Conservation (phyloP, 30 jellyfish, hydroid and myxozoan genomes). For the Hydractinia symbiolongicarpus region DNA sequence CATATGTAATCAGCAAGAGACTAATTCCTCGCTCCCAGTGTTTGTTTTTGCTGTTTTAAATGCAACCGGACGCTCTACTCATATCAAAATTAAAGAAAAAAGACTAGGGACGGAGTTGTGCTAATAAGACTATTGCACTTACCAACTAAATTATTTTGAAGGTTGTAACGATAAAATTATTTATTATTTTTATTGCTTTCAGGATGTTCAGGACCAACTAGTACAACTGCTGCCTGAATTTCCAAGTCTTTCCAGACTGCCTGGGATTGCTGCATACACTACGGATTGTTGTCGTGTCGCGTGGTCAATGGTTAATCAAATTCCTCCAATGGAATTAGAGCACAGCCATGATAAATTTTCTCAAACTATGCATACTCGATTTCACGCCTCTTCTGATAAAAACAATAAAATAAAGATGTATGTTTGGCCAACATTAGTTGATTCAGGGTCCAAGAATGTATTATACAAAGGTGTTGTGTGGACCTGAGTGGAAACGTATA, state of each 20-base stretch:
- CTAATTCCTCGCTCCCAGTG: too few relatives aligned
- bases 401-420: constrained; percentile 49
- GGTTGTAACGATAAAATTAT: neutral
- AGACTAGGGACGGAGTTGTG: too few relatives aligned
- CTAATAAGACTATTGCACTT: too few relatives aligned
- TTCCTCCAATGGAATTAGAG: constrained; percentile 78
- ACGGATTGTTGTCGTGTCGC: constrained; percentile 89
- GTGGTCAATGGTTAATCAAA: constrained; percentile 89
- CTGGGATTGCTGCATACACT: constrained; percentile 65
- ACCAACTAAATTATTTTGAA: too few relatives aligned
- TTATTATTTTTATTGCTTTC: neutral
- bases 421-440: constrained; percentile 89
- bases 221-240: constrained; percentile 75
- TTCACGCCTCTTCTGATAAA: constrained; percentile 79
- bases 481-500: constrained; percentile 32
- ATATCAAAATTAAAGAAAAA: too few relatives aligned
- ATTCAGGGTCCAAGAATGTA: constrained; percentile 60
- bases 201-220: constrained; percentile 87
- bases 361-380: constrained; percentile 67
- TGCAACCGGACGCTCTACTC: too few relatives aligned
- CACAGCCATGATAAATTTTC: constrained; percentile 60
- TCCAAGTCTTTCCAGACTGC: constrained; percentile 53
- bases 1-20: too few relatives aligned
- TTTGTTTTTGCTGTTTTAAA: too few relatives aligned
- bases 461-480: constrained; percentile 78